Base-by-base conservation (phyloP, 1,140 invertebrate genomes). In the Bombus sylvicola region DNA sequence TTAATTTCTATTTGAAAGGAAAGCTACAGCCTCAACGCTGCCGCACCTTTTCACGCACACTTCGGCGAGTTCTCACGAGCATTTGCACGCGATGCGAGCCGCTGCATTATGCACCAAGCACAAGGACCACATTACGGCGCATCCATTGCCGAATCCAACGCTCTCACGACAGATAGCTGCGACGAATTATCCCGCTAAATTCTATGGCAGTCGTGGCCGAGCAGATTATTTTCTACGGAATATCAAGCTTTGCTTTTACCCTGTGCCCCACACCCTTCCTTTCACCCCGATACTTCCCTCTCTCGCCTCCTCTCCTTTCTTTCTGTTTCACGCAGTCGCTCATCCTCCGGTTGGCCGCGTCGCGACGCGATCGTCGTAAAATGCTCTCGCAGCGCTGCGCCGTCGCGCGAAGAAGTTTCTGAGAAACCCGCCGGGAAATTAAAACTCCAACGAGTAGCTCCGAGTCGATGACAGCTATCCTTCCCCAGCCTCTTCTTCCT, bases 371-470 rank as follows among this genome's bases (percentile, higher is more conserved):
- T 77, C 53, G 47, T 77, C 76, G 53, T 37, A 57, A 47, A 79
- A 73, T 72, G 25, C 64, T 47, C 74, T 75, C 76, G 64, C 53
- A 47, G 41, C 72, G 57, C 3, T 18, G 15, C 15, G 15, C 47
- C 47, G 47, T 47, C 6, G 47, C 47, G 47, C 43, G 80, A 78
- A 80, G 84, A 89, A 86, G 75, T 89, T 89, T 85, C 89, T 81
- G 87, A 89, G 88, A 89, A 89, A 89, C 88, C 88, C 88, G 85
- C 81, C 88, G 88, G 88, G 88, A 89, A 89, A 89, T 89, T 89
- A 89, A 89, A 89, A 89, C 80, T 89, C 88, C 79, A 75, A 86
- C 79, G 74, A 88, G 59, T 78, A 62, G 39, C 81, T 66, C 37
- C 28, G 72, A 87, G 77, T 64, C 88, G 88, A 89, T 89, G 88